phyloP scores from a whole-genome alignment of 2,797 vertebrate genomes.

The Ataeniobius toweri region DNA sequence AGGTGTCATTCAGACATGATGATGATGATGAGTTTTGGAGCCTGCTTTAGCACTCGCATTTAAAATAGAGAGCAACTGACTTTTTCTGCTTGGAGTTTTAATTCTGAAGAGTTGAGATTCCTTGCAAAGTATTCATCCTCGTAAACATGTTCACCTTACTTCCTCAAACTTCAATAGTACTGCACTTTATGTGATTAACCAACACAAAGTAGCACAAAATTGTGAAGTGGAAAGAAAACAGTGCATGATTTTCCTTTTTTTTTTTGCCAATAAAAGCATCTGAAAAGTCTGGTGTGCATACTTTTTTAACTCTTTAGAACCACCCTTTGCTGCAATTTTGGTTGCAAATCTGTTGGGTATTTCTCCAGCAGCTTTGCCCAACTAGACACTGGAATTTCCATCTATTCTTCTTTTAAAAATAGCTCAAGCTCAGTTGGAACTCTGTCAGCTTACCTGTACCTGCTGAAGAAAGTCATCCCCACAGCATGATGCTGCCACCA shows the following conservation, averaged over 20 bases:
- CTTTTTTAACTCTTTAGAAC: neutral
- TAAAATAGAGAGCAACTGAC: neutral
- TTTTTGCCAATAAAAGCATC: neutral
- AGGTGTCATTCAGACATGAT: neutral
- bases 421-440: neutral
- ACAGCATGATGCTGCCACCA: neutral
- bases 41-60: neutral
- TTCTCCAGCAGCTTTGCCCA: neutral
- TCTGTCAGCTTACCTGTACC: neutral
- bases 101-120: neutral
- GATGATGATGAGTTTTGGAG: conserved; percentile 3
- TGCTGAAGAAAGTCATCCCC: neutral
- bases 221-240: neutral
- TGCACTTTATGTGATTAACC: neutral
- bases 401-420: neutral
- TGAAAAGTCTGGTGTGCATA: neutral
- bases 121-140: neutral
- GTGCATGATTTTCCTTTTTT: neutral
- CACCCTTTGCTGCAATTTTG: neutral
- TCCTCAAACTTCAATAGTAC: neutral
- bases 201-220: neutral
- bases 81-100: neutral
- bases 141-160: neutral
- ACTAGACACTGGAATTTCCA: neutral
- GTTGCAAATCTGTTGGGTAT: neutral